Evolutionary conservation across 2,888 invertebrate species (phyloP).

Genomic region (Tromatobia lineatoria): DNA sequence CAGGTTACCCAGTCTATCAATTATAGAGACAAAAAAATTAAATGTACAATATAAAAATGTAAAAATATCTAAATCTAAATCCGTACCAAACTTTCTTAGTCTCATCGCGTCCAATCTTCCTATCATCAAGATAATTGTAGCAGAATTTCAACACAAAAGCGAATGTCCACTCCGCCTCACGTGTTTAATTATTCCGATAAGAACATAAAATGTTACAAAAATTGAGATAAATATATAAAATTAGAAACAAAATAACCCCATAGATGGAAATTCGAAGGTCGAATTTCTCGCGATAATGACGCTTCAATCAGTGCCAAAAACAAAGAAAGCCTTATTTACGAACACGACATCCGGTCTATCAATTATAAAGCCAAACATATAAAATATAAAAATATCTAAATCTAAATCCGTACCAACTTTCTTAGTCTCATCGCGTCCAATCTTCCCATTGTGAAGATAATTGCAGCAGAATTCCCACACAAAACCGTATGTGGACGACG

Average conservation of each 20-base stretch:
- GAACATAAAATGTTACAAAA: too few relatives aligned
- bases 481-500: neutral
- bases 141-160: neutral
- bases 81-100: constrained; percentile 64
- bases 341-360: too few relatives aligned
- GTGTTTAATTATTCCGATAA: too few relatives aligned
- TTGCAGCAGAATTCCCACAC: neutral
- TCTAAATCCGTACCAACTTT: constrained; percentile 61
- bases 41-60: too few relatives aligned
- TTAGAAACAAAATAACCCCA: too few relatives aligned
- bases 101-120: constrained; percentile 57
- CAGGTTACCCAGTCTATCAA: neutral
- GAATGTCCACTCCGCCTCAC: too few relatives aligned
- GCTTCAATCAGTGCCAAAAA: too few relatives aligned
- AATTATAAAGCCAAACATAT: neutral
- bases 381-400: constrained; percentile 3
- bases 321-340: too few relatives aligned
- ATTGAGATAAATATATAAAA: too few relatives aligned
- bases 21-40: neutral
- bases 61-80: constrained; percentile 28
- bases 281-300: too few relatives aligned
- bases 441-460: constrained; percentile 31
- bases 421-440: constrained; percentile 61
- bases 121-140: constrained; percentile 15
- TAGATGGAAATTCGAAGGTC: too few relatives aligned